Evolutionary conservation across 2,113 vertebrate species (phyloP).

Genomic region (Corythaeola cristata): DNA sequence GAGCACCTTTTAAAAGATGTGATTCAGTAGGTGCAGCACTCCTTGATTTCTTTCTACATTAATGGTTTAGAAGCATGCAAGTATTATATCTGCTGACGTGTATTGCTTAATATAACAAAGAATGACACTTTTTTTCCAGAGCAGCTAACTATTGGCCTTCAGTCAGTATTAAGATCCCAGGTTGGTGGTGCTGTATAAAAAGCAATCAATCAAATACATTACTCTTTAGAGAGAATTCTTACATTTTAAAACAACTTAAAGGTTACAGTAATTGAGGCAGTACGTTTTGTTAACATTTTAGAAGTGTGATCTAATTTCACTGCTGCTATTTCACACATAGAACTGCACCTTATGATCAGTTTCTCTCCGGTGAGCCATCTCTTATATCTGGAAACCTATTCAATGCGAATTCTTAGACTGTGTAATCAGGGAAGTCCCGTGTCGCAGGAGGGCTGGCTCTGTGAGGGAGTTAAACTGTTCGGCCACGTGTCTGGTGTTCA

Average conservation of each 20-base stretch:
- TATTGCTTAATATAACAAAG: neutral
- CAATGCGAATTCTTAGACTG: neutral
- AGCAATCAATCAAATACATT: neutral
- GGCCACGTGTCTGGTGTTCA: neutral
- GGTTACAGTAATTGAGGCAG: neutral
- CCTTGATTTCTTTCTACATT: neutral
- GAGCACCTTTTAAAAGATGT: neutral
- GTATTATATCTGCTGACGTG: neutral
- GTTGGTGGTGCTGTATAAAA: neutral
- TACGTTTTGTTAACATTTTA: neutral
- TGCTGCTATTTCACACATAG: neutral
- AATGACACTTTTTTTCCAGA: neutral
- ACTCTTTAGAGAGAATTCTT: neutral
- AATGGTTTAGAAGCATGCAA: neutral
- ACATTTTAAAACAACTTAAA: neutral
- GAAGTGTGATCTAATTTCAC: neutral
- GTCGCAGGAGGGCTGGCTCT: accelerated
- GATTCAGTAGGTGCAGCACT: neutral
- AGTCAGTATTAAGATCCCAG: neutral
- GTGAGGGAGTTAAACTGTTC: neutral
- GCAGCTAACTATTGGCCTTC: neutral
- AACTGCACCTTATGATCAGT: neutral
- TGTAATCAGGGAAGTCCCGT: neutral
- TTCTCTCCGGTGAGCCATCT: neutral
- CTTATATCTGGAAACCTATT: neutral